Evolutionary conservation across 2,888 invertebrate genomes (phyloP).

Genomic region (Machimus atricapillus): DNA sequence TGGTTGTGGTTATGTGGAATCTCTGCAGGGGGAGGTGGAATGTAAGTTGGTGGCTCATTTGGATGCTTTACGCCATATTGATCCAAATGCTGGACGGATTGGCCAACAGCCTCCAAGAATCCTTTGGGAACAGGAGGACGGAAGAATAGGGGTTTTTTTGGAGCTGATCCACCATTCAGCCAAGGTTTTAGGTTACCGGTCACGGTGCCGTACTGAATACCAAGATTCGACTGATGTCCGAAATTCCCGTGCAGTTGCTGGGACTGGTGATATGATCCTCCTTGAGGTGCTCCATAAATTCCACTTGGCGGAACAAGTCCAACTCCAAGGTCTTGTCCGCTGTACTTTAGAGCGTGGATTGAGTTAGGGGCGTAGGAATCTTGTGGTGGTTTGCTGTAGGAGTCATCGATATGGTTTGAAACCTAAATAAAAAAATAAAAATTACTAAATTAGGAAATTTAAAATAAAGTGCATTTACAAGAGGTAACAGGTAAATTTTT

Average conservation of each 20-base stretch:
- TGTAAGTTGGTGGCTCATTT: slow-evolving; percentile 66
- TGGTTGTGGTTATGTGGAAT: slow-evolving; percentile 48
- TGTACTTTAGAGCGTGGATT: slow-evolving; percentile 53
- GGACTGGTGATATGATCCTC: slow-evolving; percentile 45
- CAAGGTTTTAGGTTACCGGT: slow-evolving; percentile 55
- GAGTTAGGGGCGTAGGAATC: slow-evolving; percentile 63
- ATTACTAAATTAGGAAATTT: too few species aligned
- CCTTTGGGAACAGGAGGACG: slow-evolving; percentile 78
- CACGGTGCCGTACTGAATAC: slow-evolving; percentile 55
- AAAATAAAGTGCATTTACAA: too few species aligned
- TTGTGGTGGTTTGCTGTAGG: slow-evolving; percentile 60
- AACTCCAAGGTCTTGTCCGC: slow-evolving; percentile 47
- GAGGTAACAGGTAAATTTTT: too few species aligned
- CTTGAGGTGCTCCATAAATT: slow-evolving; percentile 67
- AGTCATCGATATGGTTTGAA: slow-evolving; percentile 58
- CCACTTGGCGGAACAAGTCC: slow-evolving; percentile 67
- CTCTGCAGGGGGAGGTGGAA: slow-evolving; percentile 71
- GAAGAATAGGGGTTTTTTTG: slow-evolving; percentile 72
- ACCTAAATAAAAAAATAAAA: slow-evolving; percentile 47
- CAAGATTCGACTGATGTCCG: slow-evolving; percentile 50
- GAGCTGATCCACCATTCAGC: slow-evolving; percentile 52
- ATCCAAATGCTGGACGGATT: slow-evolving; percentile 70
- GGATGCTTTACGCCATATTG: slow-evolving; percentile 66
- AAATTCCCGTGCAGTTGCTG: slow-evolving; percentile 41
- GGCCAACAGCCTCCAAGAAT: slow-evolving; percentile 71